A percentile compares a stretch with the other conserved stretches of the same genome.
Conservation (phyloP, 2,113 vertebrate species). For the Aleadryas rufinucha region DNA sequence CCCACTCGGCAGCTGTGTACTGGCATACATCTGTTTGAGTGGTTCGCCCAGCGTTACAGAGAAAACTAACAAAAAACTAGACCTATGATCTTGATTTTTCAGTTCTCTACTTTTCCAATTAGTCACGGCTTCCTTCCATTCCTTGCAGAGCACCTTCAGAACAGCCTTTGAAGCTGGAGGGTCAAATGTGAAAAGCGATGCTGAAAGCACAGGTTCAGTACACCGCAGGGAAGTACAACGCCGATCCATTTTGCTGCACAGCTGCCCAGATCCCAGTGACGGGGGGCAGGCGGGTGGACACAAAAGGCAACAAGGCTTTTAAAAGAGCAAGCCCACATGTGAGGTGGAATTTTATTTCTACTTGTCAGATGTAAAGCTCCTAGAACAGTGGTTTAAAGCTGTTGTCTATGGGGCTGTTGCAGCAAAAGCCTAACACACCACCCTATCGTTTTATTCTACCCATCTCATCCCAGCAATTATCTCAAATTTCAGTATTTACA, state of each 20-base stretch:
- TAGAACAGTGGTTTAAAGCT: neutral
- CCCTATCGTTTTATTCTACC: neutral
- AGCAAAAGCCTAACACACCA: neutral
- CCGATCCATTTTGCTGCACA: neutral
- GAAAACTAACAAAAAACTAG: neutral
- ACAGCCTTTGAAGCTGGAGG: neutral
- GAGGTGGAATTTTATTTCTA: neutral
- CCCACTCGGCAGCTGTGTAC: neutral
- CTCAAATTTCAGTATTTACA: neutral
- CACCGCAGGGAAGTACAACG: neutral
- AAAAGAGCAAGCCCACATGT: neutral
- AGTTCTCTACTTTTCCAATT: conserved; percentile 8
- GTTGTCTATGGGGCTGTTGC: neutral
- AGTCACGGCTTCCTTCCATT: neutral
- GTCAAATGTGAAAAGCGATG: neutral
- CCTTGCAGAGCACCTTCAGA: neutral
- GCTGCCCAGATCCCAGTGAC: neutral
- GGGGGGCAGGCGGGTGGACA: neutral
- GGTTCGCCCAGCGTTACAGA: neutral
- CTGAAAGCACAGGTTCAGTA: neutral
- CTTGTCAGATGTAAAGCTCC: neutral
- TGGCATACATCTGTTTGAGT: neutral
- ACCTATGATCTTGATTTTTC: conserved; percentile 4
- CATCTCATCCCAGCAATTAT: neutral
- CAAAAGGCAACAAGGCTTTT: neutral